Evolutionary conservation across 2,888 invertebrate genomes (phyloP).

Genomic region (Xestia sexstrigata): DNA sequence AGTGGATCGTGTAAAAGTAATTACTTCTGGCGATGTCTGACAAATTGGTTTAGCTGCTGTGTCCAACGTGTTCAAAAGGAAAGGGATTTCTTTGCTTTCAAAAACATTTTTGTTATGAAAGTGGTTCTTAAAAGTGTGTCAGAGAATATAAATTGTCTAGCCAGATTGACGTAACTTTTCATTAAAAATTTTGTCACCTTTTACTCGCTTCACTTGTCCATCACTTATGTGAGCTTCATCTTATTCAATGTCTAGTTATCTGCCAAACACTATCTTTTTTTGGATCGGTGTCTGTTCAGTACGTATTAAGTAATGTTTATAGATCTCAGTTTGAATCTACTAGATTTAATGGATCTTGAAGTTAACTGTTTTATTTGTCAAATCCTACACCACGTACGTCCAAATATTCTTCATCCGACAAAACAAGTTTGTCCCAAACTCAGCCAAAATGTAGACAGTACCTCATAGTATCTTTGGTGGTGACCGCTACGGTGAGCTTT

Average conservation of each 20-base stretch:
- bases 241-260: not conserved
- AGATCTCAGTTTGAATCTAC: not conserved
- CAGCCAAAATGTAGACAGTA: constrained; percentile 22
- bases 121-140: not conserved
- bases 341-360: not conserved
- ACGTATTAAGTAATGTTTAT: no score
- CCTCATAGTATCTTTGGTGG: constrained; percentile 70
- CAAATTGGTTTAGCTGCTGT: constrained; percentile 73
- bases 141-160: not conserved
- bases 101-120: not conserved
- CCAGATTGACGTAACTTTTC: not conserved
- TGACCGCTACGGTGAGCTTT: constrained; percentile 75
- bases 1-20: constrained; percentile 72
- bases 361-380: not conserved
- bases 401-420: not conserved
- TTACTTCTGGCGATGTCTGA: constrained; percentile 75
- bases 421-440: constrained; percentile 22
- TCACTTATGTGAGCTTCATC: not conserved
- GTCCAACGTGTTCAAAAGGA: constrained; percentile 54
- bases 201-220: not conserved
- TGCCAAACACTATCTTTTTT: not conserved
- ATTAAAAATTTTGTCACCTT: not conserved
- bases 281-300: no score
- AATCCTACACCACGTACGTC: no score
- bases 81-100: not conserved